Evolutionary conservation across 2,888 invertebrate genomes (phyloP), one percentile per base, ranked within the genome.

Genomic region (Amaurobius ferox): DNA sequence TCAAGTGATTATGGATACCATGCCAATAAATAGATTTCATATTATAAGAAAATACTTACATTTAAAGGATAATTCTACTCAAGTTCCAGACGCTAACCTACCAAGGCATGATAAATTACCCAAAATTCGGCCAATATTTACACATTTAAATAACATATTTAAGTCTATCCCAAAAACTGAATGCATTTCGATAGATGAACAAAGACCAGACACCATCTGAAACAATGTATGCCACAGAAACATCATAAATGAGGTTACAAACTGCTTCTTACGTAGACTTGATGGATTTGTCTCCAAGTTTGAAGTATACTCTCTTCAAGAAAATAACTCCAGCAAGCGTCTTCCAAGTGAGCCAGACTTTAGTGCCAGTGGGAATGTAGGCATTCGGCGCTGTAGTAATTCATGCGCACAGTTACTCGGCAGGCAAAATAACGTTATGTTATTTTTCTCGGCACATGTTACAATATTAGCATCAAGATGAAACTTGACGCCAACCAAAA

Each of bases 331-430:
- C 30, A 6, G 30, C 11, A 32, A 67, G 5, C 67, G 35, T 9
- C 30, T 28, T 62, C n/a, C n/a, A n/a, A n/a, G n/a, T n/a, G n/a
- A n/a, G n/a, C n/a, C n/a, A n/a, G n/a, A n/a, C n/a, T n/a, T 62
- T 67, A n/a, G 67, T n/a, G 32, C 67, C 29, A 67, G 30, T 67
- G 67, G 32, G 6, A 67, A 67, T 67, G 16, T 67, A 6, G 67
- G 9, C 3, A 64, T 67, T 67, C 1, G 35, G 32, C 7, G 30
- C 35, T 32, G 94, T 88, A 94, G 93, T n/a, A n/a, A n/a, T n/a
- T n/a, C n/a, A n/a, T n/a, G n/a, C n/a, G n/a, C n/a, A n/a, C n/a
- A n/a, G n/a, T n/a, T n/a, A n/a, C n/a, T n/a, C n/a, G n/a, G n/a
- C n/a, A n/a, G n/a, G n/a, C n/a, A n/a, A n/a, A n/a, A n/a, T n/a